Percentiles rank a stretch among this genome's conserved stretches.
Conservation (phyloP, 2,797 vertebrate genomes). For the Moxostoma hubbsi region DNA sequence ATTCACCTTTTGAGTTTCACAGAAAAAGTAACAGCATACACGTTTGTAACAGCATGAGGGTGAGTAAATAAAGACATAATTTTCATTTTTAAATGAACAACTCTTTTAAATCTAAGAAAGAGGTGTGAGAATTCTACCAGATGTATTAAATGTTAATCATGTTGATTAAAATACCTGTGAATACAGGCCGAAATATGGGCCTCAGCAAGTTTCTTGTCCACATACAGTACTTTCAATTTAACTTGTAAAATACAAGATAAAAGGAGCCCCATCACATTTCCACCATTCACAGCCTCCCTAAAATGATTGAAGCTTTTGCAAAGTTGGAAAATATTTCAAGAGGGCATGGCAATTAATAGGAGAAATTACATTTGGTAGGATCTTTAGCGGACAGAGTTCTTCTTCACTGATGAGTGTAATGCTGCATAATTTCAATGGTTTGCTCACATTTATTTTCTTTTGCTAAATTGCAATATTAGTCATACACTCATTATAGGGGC, state of each 20-base stretch:
- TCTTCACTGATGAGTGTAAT: constrained; percentile 73
- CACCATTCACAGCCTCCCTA: constrained; percentile 10
- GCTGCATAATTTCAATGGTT: constrained; percentile 76
- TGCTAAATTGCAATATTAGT: constrained; percentile 78
- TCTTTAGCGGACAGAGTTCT: constrained; percentile 74
- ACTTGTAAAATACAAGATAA: constrained; percentile 18
- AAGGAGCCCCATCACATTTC: constrained; percentile 21
- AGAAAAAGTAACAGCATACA: not conserved
- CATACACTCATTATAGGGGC: constrained; percentile 79
- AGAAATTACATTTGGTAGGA: constrained; percentile 65
- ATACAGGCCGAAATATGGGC: constrained; percentile 1
- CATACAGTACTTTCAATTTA: constrained; percentile 27
- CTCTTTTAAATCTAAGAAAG: not conserved
- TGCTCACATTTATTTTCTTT: constrained; percentile 75
- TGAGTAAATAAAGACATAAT: not conserved
- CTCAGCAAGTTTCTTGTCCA: constrained; percentile 21
- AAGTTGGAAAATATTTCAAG: constrained; percentile 61
- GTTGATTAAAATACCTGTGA: constrained; percentile 1
- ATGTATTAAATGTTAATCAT: not conserved
- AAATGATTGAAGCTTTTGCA: constrained; percentile 44
- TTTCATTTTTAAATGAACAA: not conserved
- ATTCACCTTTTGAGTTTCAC: not conserved
- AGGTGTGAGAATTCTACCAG: not conserved
- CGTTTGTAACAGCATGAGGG: not conserved
- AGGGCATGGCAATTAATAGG: constrained; percentile 58